Evolutionary conservation across 2,113 vertebrate species (phyloP), one percentile per base, ranked within the genome.

Genomic region (Varanus komodoensis): DNA sequence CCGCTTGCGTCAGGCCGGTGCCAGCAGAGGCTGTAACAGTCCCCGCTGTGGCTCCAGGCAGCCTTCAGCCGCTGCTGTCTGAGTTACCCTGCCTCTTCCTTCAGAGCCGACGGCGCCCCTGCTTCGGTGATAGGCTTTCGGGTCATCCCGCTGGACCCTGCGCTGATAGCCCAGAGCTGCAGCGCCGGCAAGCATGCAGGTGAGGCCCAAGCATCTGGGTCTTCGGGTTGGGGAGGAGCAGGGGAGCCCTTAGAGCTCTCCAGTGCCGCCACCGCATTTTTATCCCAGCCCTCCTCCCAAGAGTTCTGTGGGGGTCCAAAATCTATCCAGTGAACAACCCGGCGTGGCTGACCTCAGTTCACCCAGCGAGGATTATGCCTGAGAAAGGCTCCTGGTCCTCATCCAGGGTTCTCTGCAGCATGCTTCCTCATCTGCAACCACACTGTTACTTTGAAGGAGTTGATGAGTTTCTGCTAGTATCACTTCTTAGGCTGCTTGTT

Each of bases 1-100:
- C 34, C 6, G 27, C 25, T 14, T 32, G 17, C 48, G 34, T 54
- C 69, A 12, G 32, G 38, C 57, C 25, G 82, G 38, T 23, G 38
- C 17, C 7, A 8, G 14, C 21, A 52, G 17, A 69, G 15, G 86
- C 38, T 34, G 44, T 3, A 3, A 3, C 8, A 73, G 64, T 29
- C 8, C 34, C 27, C 25, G 4, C 67, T 11, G 77, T 4, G 6
- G 50, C 25, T 15, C 19, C 54, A 44, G 6, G 12, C 17, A 12
- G 0, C 9, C 1, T n/a, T 11, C 34, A 15, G 6, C 52, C n/a
- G 12, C 32, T 2, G 1, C 0, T 19, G 3, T 2, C 29, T 34
- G 80, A 23, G 32, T 54, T 1, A 15, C 19, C 12, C 25, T 25
- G 15, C n/a, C 12, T 8, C 9, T 12, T n/a, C 27, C n/a, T 3